These are phyloP conservation scores for Salvelinus sp. DNA, from an alignment of 2,113 vertebrate species.

Conservation along the genomic window DNA sequence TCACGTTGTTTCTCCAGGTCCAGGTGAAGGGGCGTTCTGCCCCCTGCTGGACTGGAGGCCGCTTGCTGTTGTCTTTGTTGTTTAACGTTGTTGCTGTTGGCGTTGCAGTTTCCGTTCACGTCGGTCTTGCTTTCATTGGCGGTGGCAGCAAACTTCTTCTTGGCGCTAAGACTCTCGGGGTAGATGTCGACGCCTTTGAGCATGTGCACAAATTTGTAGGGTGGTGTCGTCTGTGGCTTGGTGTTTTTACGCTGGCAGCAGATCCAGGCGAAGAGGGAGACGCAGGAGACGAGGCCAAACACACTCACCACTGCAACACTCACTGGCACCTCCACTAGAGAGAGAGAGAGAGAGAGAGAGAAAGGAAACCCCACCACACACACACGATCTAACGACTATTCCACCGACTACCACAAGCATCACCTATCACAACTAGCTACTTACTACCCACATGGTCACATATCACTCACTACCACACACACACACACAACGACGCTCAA, in stretches of 20 bases:
- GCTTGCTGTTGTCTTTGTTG: conserved; percentile 53
- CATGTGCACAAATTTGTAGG: conserved; percentile 98
- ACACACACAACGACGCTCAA: too few species aligned
- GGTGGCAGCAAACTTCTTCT: conserved; percentile 82
- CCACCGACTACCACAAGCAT: too few species aligned
- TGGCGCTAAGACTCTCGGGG: conserved; percentile 90
- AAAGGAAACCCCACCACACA: too few species aligned
- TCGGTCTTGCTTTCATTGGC: conserved; percentile 56
- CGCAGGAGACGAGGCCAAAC: conserved; percentile 93
- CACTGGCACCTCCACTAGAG: conserved; percentile 87
- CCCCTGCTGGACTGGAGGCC: conserved; percentile 63
- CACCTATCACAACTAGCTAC: too few species aligned
- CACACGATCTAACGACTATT: too few species aligned
- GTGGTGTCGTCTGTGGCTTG: conserved; percentile 91
- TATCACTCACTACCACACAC: too few species aligned
- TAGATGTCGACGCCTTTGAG: conserved; percentile 98
- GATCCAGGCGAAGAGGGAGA: conserved; percentile 97
- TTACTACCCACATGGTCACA: too few species aligned
- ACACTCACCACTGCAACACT: conserved; percentile 92
- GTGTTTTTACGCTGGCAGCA: conserved; percentile 95
- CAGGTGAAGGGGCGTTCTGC: conserved; percentile 83
- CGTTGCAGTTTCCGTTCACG: conserved; percentile 62
- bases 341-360: conserved; percentile 49
- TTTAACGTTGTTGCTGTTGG: conserved; percentile 17
- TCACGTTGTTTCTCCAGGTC: conserved; percentile 93